Base-by-base conservation (phyloP, 2,113 vertebrate species). In the Hippocampus zosterae region DNA sequence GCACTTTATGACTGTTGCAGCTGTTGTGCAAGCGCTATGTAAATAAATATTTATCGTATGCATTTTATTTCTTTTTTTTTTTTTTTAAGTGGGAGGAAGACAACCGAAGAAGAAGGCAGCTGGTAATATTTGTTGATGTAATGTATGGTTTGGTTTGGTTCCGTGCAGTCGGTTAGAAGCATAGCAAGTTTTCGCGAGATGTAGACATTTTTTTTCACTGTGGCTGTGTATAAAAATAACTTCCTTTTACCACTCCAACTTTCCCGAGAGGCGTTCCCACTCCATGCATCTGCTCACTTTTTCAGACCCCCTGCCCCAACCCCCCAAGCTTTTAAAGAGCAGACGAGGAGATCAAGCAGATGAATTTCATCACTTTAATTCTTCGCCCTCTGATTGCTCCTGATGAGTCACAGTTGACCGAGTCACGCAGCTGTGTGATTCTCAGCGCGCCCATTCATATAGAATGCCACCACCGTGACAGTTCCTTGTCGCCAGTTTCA, bases 321-420 rank as follows among this genome's bases (percentile, higher is more conserved):
- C 33, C 33, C 33, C 37, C n/a, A 68, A 55, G 25, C 76, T 25
- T 52, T 63, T 81, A 74, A 84, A 85, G 83, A 80, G 81, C 82
- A 78, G 77, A 67, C 3, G 50, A 77, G 76, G 80, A 83, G 85
- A 81, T 77, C 70, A 72, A 81, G 85, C 81, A 84, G 85, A 83
- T 74, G 70, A 81, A 79, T 83, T 80, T 85, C 77, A 86, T 85
- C 77, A 77, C 78, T 74, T 76, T 82, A 83, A 84, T 87, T 81
- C 73, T 73, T 73, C 67, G 44, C 66, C 42, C 66, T 75, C 69
- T 87, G 84, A 89, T 87, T 86, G 78, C 76, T 77, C 78, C 72
- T 87, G 85, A 88, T 86, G 85, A 89, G 87, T 87, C 83, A 79
- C 74, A 81, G 88, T 91, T 88, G 83, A 85, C 87, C 81, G 75